Percentiles rank a stretch among this genome's conserved stretches.
Evolutionary conservation across 2,797 vertebrate species (phyloP).

Genomic region (Premnoplex brunnescens): DNA sequence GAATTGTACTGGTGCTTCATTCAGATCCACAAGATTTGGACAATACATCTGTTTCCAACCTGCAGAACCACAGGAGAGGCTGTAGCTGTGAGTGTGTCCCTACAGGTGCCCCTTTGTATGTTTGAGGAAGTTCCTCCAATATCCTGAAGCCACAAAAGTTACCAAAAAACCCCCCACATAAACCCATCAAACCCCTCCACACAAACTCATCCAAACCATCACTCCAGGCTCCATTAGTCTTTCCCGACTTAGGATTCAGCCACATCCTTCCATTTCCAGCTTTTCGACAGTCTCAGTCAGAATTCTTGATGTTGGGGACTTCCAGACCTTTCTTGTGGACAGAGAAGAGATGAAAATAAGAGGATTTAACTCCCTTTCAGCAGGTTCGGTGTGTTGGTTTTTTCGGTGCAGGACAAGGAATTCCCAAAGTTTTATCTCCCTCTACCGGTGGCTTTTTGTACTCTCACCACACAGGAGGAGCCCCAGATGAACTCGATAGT

Average conservation of each 20-base stretch:
- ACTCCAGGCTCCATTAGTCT: not conserved
- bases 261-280: not conserved
- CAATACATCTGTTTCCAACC: not conserved
- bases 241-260: not conserved
- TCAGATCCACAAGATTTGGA: not conserved
- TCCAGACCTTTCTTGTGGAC: not conserved
- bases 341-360: not conserved
- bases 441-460: constrained; percentile 8
- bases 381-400: accelerated
- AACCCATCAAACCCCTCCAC: not conserved
- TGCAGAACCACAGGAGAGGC: not conserved
- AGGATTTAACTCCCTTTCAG: not conserved
- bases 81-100: accelerated
- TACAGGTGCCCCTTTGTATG: accelerated
- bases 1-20: not conserved
- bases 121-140: not conserved
- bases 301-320: accelerated
- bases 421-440: constrained; percentile 11
- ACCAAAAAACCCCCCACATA: not conserved
- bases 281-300: not conserved
- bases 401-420: accelerated
- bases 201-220: not conserved
- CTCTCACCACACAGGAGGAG: accelerated
- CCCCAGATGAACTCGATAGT: accelerated
- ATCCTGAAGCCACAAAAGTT: not conserved